phyloP scores from a whole-genome alignment of 2,113 vertebrate genomes.

The Sylvilagus bachmani region DNA sequence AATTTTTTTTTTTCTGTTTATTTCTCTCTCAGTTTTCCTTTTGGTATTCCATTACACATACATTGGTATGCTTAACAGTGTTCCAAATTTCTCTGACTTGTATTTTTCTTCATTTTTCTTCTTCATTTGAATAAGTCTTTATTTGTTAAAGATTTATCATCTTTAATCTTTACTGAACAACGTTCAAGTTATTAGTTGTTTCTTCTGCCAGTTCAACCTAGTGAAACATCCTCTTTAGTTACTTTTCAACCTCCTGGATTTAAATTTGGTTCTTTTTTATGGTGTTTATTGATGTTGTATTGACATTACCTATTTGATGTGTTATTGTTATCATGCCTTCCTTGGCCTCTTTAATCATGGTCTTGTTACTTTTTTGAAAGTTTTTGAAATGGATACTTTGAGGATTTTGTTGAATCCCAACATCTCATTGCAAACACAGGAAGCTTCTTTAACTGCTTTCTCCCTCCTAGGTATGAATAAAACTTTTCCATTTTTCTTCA shows the following conservation, averaged over 20 bases:
- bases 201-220: not conserved
- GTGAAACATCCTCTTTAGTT: not conserved
- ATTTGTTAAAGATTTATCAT: not conserved
- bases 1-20: not conserved
- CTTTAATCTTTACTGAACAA: not conserved
- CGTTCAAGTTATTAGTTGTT: not conserved
- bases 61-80: not conserved
- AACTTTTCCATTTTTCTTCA: not conserved
- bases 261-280: not conserved
- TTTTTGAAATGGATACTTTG: not conserved
- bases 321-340: not conserved
- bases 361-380: not conserved
- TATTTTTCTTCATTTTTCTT: slow-evolving; percentile 7
- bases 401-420: not conserved
- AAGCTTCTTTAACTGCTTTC: not conserved
- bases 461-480: too few relatives aligned
- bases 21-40: not conserved
- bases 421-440: not conserved
- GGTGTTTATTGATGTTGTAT: not conserved
- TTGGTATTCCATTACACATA: not conserved
- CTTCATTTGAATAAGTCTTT: not conserved
- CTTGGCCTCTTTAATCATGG: not conserved
- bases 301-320: not conserved
- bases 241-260: not conserved
- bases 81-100: not conserved